phyloP scores from a whole-genome alignment of 2,797 vertebrate species.

The Tolypeutes matacus region DNA sequence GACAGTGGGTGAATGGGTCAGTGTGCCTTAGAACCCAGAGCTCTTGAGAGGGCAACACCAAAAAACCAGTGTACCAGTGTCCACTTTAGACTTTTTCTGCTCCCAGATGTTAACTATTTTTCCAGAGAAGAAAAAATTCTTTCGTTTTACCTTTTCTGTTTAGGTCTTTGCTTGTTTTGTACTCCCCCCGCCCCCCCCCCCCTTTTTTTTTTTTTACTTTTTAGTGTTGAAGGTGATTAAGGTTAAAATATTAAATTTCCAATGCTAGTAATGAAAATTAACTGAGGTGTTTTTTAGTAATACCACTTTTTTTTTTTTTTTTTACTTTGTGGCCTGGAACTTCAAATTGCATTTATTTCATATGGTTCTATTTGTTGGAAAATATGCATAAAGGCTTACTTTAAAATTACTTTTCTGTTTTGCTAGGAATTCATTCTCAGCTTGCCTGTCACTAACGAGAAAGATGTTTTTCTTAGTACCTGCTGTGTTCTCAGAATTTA shows the following conservation, averaged over 20 bases:
- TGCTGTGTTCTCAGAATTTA: not conserved
- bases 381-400: not conserved
- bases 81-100: not conserved
- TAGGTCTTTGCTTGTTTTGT: constrained; percentile 39
- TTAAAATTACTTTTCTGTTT: constrained; percentile 36
- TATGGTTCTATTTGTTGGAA: constrained; percentile 26
- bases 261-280: constrained; percentile 19
- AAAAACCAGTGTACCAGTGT: not conserved
- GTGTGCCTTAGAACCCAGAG: not conserved
- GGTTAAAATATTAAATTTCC: constrained; percentile 59
- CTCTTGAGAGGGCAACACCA: not conserved
- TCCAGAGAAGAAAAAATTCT: not conserved
- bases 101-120: not conserved
- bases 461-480: not conserved
- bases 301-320: not conserved
- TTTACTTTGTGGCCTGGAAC: constrained; percentile 63
- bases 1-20: not conserved
- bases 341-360: constrained; percentile 54
- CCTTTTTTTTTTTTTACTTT: not conserved
- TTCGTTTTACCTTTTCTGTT: constrained; percentile 20
- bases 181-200: too few species aligned
- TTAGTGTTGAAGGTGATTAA: constrained; percentile 38
- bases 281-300: constrained; percentile 51
- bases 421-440: not conserved
- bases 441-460: not conserved